Percentiles rank a stretch among this genome's conserved stretches.
phyloP scores from a whole-genome alignment of 2,113 vertebrate species.

The Pionites leucogaster region DNA sequence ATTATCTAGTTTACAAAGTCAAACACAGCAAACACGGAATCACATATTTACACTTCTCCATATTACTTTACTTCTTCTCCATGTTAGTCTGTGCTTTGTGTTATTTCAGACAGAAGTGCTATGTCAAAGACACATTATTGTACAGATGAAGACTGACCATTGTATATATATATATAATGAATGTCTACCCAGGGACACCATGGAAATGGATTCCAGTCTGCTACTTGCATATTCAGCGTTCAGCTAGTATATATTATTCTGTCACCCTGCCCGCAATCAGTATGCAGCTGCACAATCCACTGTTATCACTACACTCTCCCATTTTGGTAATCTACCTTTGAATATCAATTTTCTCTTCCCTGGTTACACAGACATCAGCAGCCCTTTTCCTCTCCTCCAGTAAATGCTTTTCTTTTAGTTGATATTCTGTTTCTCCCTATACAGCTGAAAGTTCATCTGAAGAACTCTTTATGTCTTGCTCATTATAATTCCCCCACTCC shows the following conservation, averaged over 20 bases:
- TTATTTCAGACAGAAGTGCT: neutral
- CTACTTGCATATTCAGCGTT: neutral
- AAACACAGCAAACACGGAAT: neutral
- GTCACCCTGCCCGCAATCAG: neutral
- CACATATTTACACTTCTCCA: neutral
- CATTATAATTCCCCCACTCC: neutral
- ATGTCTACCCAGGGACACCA: neutral
- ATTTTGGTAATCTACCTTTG: neutral
- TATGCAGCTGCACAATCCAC: constrained; percentile 7
- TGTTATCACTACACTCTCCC: neutral
- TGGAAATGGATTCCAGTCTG: neutral
- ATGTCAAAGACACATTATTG: neutral
- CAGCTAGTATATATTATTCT: neutral
- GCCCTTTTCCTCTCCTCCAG: neutral
- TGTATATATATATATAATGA: neutral
- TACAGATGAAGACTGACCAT: neutral
- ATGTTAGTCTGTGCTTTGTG: neutral
- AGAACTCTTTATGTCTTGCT: neutral
- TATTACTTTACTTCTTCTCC: neutral
- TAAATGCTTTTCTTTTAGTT: neutral
- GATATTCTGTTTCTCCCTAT: neutral
- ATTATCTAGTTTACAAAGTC: neutral
- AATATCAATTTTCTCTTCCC: neutral
- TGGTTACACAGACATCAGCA: neutral
- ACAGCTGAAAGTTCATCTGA: neutral